Evolutionary conservation across 2,113 vertebrate species (phyloP), one percentile per base, ranked within the genome.

Genomic region (Arenaria interpres): DNA sequence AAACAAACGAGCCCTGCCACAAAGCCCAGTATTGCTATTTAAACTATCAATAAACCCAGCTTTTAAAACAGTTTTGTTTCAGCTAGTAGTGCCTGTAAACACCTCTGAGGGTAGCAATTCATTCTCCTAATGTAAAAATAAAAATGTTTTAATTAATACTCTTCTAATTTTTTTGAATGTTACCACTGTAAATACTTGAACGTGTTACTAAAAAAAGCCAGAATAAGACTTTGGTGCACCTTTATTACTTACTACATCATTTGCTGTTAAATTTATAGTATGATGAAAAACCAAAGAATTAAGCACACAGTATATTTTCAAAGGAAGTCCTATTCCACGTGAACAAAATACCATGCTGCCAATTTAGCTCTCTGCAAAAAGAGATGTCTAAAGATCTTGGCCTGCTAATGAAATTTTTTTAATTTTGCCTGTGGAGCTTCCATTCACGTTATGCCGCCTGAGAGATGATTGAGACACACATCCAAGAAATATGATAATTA

Each of bases 401-500:
- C 14, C n/a, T 67, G 46, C 67, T 74, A 93, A 86, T 7, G 19
- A 74, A 86, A 92, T 51, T 43, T 66, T 71, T 66, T 45, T 4
- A 43, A 62, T 82, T 88, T 77, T 88, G 88, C 46, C 63, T 0
- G 6, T 67, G 79, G 39, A 96, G 56, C 46, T 88, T 60, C 56
- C 51, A 81, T 72, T 67, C 79, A 60, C 9, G 19, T 75, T 67
- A 86, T 24, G 83, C 60, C 93, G 48, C 35, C 85, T 89, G 54
- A 78, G 80, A 96, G 90, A 60, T 37, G 83, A 89, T 0, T 75
- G 86, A 94, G 86, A 92, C 48, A 32, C 72, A 39, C 45, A 86
- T 86, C 28, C 63, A 84, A 89, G 73, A 87, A 92, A 89, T 53
- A 89, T 32, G 78, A 33, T 93, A 90, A 94, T 90, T 90, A 68